Base-by-base conservation (phyloP, 2,888 invertebrate genomes). In the Drosophila putrida region DNA sequence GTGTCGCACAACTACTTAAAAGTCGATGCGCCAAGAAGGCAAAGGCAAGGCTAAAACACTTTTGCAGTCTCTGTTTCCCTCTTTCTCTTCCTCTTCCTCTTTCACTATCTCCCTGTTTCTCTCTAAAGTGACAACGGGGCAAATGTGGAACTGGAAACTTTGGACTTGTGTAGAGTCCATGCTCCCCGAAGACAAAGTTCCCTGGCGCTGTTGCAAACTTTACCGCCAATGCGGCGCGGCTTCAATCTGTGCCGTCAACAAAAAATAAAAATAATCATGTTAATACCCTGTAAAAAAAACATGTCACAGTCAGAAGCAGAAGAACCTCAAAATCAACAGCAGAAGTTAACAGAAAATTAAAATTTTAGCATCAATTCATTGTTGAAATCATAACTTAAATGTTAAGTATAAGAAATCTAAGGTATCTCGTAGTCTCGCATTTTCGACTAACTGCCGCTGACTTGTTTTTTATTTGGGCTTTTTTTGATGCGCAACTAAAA, bases 161-260 rank as follows among this genome's bases (percentile, higher is more conserved):
- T 35, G 49, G 49, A 35, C 43, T 55, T 20, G 35, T 5, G 54
- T 43, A 33, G 43, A 44, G 57, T 44, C 38, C 57, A 46, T 57
- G 38, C 38, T 47, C 15, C 44, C 55, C 57, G n/a, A 74, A 50
- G 62, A 77, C 71, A 88, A 88, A 83, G 83, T 85, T 88, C 75
- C 67, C 41, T 71, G 80, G 69, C 74, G 80, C 77, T 78, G 64
- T 78, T 69, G 73, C 82, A 84, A 84, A 84, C 81, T 84, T 84
- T 86, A 80, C 83, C 84, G 84, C 83, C 84, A 88, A 78, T 86
- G 84, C 88, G 84, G 81, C 84, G 88, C 83, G 75, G 69, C 72
- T 71, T 82, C 78, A 85, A 88, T 82, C 86, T 88, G 77, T 82
- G 79, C 82, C 82, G 68, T 77, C 82, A 70, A 73, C 81, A 77